Base-by-base conservation (phyloP, 2,888 invertebrate species). In the Trichacis sp. region DNA sequence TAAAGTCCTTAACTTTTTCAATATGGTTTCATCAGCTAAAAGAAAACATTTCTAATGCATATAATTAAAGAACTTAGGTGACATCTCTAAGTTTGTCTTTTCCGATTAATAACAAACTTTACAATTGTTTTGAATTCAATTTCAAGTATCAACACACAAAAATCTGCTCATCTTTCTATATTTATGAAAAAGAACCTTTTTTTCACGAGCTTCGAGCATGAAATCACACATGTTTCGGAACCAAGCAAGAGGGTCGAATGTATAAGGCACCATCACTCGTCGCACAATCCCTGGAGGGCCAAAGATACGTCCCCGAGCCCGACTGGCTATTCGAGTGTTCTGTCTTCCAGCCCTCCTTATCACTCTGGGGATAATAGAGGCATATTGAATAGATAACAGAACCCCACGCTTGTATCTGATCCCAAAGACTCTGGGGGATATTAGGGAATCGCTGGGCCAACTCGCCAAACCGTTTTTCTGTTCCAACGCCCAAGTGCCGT, bases 301-400 rank as follows among this genome's bases (percentile, higher is more conserved):
- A 52, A 71, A 74, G 77, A 80, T 76, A 78, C 56, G 61, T 67
- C 17, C 63, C 62, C 40, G 68, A 64, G 57, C 63, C 64, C 56
- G 66, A 53, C 64, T 62, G 55, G 62, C 60, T 64, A 57, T 60
- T 48, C 54, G 61, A 71, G 72, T 69, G 71, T 60, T 68, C 68
- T 65, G 65, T 65, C 70, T 64, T 68, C 62, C 46, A 61, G 63
- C 57, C 73, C 77, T 74, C 74, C 81, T 81, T 82, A 82, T 82
- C 81, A 80, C 79, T 77, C 74, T 78, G 77, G 80, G 76, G 81
- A 82, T 82, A 81, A 81, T 81, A 76, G 81, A 74, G 76, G 80
- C 79, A 80, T 80, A 81, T 82, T 79, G 82, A 82, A 82, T 81
- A 81, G 82, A 82, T 82, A 81, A 77, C 74, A 77, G 66, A 74